Evolutionary conservation across 2,888 invertebrate species (phyloP).

Genomic region (Corbicula japonica): DNA sequence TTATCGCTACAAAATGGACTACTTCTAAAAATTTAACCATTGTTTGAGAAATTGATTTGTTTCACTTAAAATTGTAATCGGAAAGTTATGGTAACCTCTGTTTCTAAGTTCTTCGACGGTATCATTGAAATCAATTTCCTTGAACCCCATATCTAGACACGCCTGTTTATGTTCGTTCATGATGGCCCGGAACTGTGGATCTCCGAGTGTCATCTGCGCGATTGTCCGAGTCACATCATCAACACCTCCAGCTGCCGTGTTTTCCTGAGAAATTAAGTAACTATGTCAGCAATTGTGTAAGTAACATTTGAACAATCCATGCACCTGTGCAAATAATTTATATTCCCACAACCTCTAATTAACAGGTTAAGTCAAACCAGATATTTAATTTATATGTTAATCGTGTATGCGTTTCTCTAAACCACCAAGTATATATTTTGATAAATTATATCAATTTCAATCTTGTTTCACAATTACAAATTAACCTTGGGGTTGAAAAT

Average conservation of each 20-base stretch:
- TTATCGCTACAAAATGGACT: too few species aligned
- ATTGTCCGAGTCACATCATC: not conserved
- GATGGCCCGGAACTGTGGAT: not conserved
- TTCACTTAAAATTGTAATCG: too few species aligned
- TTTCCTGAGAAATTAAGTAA: not conserved
- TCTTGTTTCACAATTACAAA: too few species aligned
- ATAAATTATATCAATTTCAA: not conserved
- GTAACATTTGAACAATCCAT: not conserved
- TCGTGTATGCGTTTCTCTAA: not conserved
- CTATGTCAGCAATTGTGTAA: not conserved
- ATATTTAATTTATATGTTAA: not conserved
- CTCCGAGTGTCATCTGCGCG: not conserved
- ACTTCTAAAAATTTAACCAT: too few species aligned
- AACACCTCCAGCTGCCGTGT: not conserved
- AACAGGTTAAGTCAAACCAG: not conserved
- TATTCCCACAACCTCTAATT: not conserved
- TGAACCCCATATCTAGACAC: constrained; percentile 8
- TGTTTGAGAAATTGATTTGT: too few species aligned
- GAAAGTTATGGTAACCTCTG: too few species aligned
- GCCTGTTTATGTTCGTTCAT: constrained; percentile 3
- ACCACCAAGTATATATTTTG: not conserved
- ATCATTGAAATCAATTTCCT: constrained; percentile 3
- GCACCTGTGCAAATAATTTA: not conserved
- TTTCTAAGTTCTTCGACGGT: constrained; percentile 2
- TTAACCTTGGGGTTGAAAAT: too few species aligned